Base-by-base conservation (phyloP, 2,113 vertebrate genomes). In the Eubucco bourcierii region DNA sequence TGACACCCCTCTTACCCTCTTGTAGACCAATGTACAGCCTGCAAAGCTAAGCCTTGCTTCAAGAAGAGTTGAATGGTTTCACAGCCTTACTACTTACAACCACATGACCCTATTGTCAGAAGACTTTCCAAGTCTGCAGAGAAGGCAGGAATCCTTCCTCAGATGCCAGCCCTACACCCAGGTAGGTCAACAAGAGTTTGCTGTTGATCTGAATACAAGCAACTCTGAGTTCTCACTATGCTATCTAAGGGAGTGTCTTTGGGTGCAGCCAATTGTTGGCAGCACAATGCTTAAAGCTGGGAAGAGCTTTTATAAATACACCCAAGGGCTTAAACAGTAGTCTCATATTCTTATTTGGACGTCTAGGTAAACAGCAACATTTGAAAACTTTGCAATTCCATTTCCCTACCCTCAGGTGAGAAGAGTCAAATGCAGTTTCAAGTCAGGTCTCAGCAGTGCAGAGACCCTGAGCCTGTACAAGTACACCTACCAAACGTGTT, bases 161-260 rank as follows among this genome's bases (percentile, higher is more conserved):
- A 87, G 74, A 64, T 0, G 2, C 87, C 95, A 89, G 71, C 55
- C 71, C 79, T 89, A 41, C 84, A 82, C 60, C 41, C 67, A 80
- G 61, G 58, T 66, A 94, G 91, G 93, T 96, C 94, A 96, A 89
- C 75, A 85, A 74, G 78, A 95, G 91, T 96, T 92, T 92, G 91
- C 91, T 92, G 87, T 67, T 93, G 87, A 95, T 94, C 64, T 94
- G 53, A 94, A 85, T 78, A 90, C 82, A 94, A 76, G 82, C 58
- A 91, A 68, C 50, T 68, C 50, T 6, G 8, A 80, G 33, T 70
- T 94, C 70, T 89, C 75, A 84, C 84, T 85, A 5, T 33, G 84
- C 84, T 85, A 74, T 82, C 87, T 87, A 87, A 91, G 93, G 94
- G 93, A 93, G 87, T 87, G 95, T 75, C 96, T 93, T 71, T 83